Evolutionary conservation across 1,140 invertebrate genomes (phyloP).

Genomic region (Macrobrachium nipponense): DNA sequence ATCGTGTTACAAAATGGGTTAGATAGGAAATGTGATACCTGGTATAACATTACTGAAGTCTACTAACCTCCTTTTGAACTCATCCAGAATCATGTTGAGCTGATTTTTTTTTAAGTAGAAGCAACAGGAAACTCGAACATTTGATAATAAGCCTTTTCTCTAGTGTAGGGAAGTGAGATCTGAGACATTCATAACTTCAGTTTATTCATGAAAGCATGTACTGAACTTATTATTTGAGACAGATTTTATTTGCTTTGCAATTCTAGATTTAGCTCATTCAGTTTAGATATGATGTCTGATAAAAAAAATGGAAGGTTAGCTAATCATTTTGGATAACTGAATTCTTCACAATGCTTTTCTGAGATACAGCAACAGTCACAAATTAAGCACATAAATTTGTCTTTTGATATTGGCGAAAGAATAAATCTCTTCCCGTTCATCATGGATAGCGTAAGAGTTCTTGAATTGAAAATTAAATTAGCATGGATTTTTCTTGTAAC

Average conservation of each 20-base stretch:
- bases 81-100: slow-evolving; percentile 23
- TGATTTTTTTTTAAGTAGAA: slow-evolving; percentile 10
- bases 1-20: too few relatives aligned
- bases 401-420: background rate
- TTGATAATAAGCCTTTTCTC: background rate
- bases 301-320: too few relatives aligned
- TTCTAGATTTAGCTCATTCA: slow-evolving; percentile 30
- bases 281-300: slow-evolving; percentile 37
- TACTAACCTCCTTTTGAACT: too few relatives aligned
- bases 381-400: slow-evolving; percentile 37
- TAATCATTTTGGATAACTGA: too few relatives aligned
- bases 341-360: too few relatives aligned
- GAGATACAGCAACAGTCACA: too few relatives aligned
- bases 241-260: slow-evolving; percentile 4
- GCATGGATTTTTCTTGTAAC: too few relatives aligned
- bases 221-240: background rate
- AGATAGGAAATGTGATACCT: background rate
- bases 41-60: slow-evolving; percentile 19
- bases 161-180: background rate
- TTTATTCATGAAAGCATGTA: too few relatives aligned
- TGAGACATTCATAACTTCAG: background rate
- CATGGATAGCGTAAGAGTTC: slow-evolving; percentile 28
- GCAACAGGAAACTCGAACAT: slow-evolving; percentile 8
- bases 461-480: too few relatives aligned
- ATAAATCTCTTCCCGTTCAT: background rate